Evolutionary conservation across 1,140 invertebrate genomes (phyloP).

Genomic region (Gonioctena quinquepunctata): DNA sequence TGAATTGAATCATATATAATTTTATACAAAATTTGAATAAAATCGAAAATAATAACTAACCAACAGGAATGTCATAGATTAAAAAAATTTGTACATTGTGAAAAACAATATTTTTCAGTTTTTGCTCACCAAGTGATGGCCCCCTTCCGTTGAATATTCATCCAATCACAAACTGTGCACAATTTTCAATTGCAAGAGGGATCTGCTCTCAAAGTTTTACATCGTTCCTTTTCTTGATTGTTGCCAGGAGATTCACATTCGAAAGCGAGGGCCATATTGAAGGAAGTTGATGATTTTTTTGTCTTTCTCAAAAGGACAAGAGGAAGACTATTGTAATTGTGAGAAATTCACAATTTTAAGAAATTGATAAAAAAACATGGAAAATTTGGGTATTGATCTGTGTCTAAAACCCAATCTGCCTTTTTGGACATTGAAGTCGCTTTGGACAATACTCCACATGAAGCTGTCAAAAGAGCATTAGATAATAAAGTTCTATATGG

Average conservation of each 20-base stretch:
- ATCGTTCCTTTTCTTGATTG: constrained; percentile 82
- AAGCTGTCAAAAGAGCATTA: too few relatives aligned
- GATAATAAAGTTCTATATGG: too few relatives aligned
- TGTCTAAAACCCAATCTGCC: too few relatives aligned
- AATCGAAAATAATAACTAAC: constrained; percentile 2
- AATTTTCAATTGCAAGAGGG: constrained; percentile 19
- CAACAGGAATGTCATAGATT: constrained; percentile 3
- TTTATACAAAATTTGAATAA: constrained; percentile 16
- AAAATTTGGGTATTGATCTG: too few relatives aligned
- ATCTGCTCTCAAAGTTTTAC: constrained; percentile 75
- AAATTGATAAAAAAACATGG: too few relatives aligned
- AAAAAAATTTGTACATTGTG: constrained; percentile 33
- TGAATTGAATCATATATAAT: constrained; percentile 4
- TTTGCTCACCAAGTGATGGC: too few relatives aligned
- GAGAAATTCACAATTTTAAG: too few relatives aligned
- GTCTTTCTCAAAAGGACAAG: constrained; percentile 84
- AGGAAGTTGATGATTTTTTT: constrained; percentile 78
- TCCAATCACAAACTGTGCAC: too few relatives aligned
- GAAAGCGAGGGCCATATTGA: constrained; percentile 79
- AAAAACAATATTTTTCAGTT: background rate
- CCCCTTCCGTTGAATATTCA: too few relatives aligned
- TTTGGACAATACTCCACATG: too few relatives aligned
- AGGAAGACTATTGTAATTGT: too few relatives aligned
- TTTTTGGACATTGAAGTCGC: too few relatives aligned
- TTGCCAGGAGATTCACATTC: constrained; percentile 88